Evolutionary conservation across 2,113 vertebrate species (phyloP).

Genomic region (Rutilus rutilus): DNA sequence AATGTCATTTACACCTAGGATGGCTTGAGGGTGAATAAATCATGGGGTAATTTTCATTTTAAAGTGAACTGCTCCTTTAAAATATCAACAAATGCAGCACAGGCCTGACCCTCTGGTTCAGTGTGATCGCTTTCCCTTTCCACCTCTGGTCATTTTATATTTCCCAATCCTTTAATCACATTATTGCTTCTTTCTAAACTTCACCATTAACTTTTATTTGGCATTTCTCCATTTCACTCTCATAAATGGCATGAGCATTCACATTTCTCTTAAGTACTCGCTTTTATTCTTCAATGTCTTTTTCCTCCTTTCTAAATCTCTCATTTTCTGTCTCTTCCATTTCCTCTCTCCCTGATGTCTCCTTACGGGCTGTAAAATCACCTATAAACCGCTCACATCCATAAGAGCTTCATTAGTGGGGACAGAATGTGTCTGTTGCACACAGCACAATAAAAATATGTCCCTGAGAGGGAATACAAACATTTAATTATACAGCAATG

Average conservation of each 20-base stretch:
- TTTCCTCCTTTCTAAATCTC: conserved; percentile 15
- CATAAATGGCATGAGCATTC: neutral
- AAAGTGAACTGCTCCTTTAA: too few relatives aligned
- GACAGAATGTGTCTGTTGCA: conserved; percentile 52
- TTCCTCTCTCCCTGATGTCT: conserved; percentile 69
- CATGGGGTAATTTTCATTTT: too few relatives aligned
- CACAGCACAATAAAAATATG: neutral
- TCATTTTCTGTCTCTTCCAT: conserved; percentile 40
- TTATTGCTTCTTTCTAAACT: neutral
- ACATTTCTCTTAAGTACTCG: conserved; percentile 14
- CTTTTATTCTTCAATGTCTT: neutral
- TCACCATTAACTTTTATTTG: neutral
- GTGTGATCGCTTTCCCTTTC: neutral
- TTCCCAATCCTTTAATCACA: neutral
- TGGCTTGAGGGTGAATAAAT: too few relatives aligned
- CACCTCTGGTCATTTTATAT: neutral
- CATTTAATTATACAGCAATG: conserved; percentile 37
- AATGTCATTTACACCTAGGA: too few relatives aligned
- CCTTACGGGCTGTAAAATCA: conserved; percentile 80
- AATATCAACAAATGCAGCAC: conserved; percentile 1
- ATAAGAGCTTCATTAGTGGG: conserved; percentile 77
- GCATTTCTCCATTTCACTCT: neutral
- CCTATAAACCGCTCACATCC: conserved; percentile 87
- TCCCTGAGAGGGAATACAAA: conserved; percentile 28
- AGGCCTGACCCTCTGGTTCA: conserved; percentile 1